Evolutionary conservation across 1,140 invertebrate species (phyloP), one percentile per base, ranked within the genome.

Genomic region (Acromyrmex charruanus): DNA sequence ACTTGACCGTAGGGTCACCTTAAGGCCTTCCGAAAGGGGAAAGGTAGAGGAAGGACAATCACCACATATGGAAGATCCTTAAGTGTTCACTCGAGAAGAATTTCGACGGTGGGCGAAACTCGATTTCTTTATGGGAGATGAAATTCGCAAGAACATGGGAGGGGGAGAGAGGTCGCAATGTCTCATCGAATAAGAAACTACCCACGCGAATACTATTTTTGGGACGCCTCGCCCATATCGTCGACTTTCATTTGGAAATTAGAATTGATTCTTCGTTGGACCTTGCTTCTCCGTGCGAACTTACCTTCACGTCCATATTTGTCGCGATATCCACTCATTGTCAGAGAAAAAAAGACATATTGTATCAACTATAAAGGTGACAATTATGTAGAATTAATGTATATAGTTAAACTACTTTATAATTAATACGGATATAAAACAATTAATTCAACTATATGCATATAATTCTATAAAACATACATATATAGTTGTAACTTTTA

Each of bases 141-240:
- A 65, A 39, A 18, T 35, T 72, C 7, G 18, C 89, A 90, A 90
- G 89, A 88, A 85, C 85, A 86, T 18, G 14, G n/a, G n/a, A n/a
- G 25, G 21, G 63, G 35, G 59, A 53, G 69, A n/a, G 44, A 86
- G 63, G 28, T 77, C 61, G 69, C 75, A 28, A 55, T n/a, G 21
- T 72, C 58, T 49, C 31, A 58, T 53, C 53, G 75, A 51, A 72
- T 59, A 77, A 59, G 53, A 72, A 61, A 16, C 31, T 63, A 66
- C 88, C 85, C 25, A 89, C 89, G 58, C n/a, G 2, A 28, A 87
- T 44, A 68, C 72, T 59, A 77, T 53, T 87, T 90, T 89, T 39
- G 88, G 77, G n/a, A 5, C 9, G 72, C 61, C 71, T 75, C 51
- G 59, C 63, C 75, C 25, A 69, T 61, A 7, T 16, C n/a, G 1